Evolutionary conservation across 2,797 vertebrate genomes (phyloP).

Genomic region (Erethizon dorsatum): DNA sequence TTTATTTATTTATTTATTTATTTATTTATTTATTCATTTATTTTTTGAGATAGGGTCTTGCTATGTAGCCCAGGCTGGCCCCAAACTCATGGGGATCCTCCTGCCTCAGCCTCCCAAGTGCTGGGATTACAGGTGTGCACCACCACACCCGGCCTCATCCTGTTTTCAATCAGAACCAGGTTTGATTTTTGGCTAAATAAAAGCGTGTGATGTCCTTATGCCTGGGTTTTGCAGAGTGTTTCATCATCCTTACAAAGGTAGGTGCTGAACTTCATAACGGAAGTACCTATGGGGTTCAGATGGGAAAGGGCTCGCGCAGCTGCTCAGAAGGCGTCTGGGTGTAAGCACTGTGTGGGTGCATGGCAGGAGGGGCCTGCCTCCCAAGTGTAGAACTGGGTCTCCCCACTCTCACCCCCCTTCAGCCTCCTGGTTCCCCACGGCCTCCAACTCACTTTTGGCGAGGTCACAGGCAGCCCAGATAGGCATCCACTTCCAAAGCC

Average conservation of each 20-base stretch:
- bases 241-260: not conserved
- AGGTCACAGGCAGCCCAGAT: not conserved
- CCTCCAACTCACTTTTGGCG: not conserved
- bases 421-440: not conserved
- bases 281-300: not conserved
- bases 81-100: not conserved
- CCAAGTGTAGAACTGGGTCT: not conserved
- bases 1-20: too few species aligned
- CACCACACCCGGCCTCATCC: not conserved
- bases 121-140: not conserved
- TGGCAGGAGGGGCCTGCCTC: not conserved
- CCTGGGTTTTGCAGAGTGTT: not conserved
- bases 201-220: not conserved
- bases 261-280: not conserved
- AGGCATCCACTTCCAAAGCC: not conserved
- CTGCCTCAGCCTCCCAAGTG: not conserved
- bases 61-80: not conserved
- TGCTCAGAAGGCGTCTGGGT: not conserved
- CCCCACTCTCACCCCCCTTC: not conserved
- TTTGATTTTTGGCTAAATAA: constrained; percentile 11
- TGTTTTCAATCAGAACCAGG: not conserved
- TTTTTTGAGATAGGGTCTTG: not conserved
- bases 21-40: too few species aligned
- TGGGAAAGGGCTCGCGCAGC: not conserved
- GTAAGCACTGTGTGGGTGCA: too few species aligned